Evolutionary conservation across 2,888 invertebrate species (phyloP), one percentile per base, ranked within the genome.

Genomic region (Ochlodes sylvanus): DNA sequence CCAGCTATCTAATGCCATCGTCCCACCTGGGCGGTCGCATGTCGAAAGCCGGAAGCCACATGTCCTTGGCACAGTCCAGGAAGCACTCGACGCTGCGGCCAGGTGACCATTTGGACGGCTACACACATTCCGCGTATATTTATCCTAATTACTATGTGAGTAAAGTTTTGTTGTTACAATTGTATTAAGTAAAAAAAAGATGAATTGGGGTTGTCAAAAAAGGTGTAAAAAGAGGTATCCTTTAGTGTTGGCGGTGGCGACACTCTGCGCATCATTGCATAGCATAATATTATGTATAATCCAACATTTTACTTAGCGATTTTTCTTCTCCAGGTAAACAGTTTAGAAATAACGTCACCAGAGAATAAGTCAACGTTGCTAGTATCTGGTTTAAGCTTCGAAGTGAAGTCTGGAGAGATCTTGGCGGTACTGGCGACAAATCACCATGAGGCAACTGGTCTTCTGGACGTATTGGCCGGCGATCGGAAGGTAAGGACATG

Each of bases 391-490:
- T 94, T 98, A 9, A 97, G 97, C 34, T 95, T 98, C 76, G 98
- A 99, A 87, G 97, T 97, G 32, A 96, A 97, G 75, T 98, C 98
- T 0, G 98, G 98, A 2, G 98, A 99, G 89, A 95, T 98, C 55
- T 92, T 98, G 78, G 98, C 98, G 2, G 95, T 99, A 21, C 95
- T 99, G 95, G 96, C 98, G 1, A 98, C 98, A 0, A 96, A 96
- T 71, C 98, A 97, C 76, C 94, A 95, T 50, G 98, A 98, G 86
- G 98, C 98, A 12, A 97, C 97, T 0, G 96, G 96, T 0, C 90
- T 99, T n/a, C 91, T 98, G 63, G 97, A 98, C 79, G 96, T 97
- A 0, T 88, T 98, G 68, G 96, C 98, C n/a, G 98, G 98, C 12
- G 93, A 95, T 56, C 94, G 95, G 62, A 94, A 93, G 85, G 91